Base-by-base conservation (phyloP, 2,113 vertebrate species). In the Rhipidura dahli region DNA sequence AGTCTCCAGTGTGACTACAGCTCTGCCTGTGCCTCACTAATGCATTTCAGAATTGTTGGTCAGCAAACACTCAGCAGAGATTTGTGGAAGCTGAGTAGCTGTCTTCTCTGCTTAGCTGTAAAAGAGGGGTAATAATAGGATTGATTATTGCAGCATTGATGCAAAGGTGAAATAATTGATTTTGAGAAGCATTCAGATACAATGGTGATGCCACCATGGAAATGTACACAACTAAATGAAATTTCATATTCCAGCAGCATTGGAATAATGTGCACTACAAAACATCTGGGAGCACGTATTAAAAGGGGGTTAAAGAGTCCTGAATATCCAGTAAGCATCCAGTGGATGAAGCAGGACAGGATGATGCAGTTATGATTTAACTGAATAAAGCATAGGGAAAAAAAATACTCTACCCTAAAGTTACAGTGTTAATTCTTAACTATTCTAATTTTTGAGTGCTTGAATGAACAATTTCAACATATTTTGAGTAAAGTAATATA, bases 151-250 rank as follows among this genome's bases (percentile, higher is more conserved):
- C 57, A 93, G 71, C 50, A 83, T 2, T 70, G 77, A 68, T 51
- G 81, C 57, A 89, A 82, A 87, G 69, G 37, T 47, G 51, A 70
- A 76, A 26, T 60, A 64, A 94, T 22, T 83, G 64, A 59, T 77
- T 94, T 51, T 82, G 81, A 73, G 87, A 84, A 93, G 73, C 23
- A 56, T 79, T 76, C 40, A 21, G 37, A 26, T 44, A 42, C 7
- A 31, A 82, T n/a, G 47, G 40, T 44, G 73, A 87, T 83, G 56
- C 39, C 57, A 72, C 33, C 44, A 51, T 0, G 9, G 84, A 93
- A 90, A 94, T n/a, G 73, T 47, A 71, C 73, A 75, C 35, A n/a
- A 87, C 60, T 8, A 78, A 73, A 91, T 87, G 71, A 57, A 44
- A 60, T 53, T 75, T 35, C n/a, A 37, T n/a, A 89, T 76, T 87